Evolutionary conservation across 2,797 vertebrate species (phyloP).

Genomic region (Micropoecilia bifurca): DNA sequence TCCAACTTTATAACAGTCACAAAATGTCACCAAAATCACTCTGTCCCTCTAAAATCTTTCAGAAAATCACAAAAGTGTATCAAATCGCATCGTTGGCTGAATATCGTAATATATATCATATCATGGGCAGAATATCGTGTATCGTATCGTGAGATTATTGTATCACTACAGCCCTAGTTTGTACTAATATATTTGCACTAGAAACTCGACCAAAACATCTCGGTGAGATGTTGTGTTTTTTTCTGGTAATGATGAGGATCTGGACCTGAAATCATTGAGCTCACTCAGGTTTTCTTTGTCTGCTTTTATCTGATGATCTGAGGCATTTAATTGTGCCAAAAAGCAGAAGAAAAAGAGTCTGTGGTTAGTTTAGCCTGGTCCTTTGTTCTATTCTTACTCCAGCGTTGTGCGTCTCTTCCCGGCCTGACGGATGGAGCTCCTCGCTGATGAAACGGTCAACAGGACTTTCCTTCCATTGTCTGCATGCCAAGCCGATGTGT

Average conservation of each 20-base stretch:
- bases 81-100: no score
- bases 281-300: not conserved
- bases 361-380: not conserved
- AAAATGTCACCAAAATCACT: no score
- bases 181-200: no score
- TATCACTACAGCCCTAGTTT: no score
- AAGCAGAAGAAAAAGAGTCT: not conserved
- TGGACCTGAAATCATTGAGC: not conserved
- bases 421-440: conserved; percentile 29
- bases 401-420: not conserved
- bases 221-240: no score
- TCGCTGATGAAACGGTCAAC: conserved; percentile 39
- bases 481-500: conserved; percentile 75
- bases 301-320: not conserved
- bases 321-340: not conserved
- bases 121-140: no score
- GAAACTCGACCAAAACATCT: no score
- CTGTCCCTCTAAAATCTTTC: no score
- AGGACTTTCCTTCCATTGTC: conserved; percentile 68
- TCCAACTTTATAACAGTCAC: no score
- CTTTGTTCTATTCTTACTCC: conserved; percentile 29
- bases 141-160: no score
- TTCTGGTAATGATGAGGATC: not conserved
- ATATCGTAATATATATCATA: no score
- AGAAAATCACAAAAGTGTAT: no score